Evolutionary conservation across 2,888 invertebrate genomes (phyloP).

Genomic region (Notocelia uddmanniana): DNA sequence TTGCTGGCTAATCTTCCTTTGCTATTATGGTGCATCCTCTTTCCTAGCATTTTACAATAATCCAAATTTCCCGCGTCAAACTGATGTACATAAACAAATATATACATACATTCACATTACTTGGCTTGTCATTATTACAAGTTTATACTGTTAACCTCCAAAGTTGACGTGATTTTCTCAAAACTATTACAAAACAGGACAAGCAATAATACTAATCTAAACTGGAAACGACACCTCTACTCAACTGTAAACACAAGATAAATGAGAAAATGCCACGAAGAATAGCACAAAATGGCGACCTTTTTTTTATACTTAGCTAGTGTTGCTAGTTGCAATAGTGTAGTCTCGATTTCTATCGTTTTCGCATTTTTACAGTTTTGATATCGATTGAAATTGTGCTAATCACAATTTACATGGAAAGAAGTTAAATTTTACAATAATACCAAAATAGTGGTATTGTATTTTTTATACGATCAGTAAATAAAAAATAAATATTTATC

Average conservation of each 20-base stretch:
- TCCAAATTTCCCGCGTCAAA: slow-evolving; percentile 76
- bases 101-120: slow-evolving; percentile 36
- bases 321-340: slow-evolving; percentile 21
- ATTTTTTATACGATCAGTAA: too few species aligned
- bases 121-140: slow-evolving; percentile 32
- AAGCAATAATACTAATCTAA: neutral
- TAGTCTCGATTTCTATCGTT: too few species aligned
- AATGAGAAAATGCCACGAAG: slow-evolving; percentile 36
- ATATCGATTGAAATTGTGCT: too few species aligned
- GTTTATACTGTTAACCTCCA: neutral
- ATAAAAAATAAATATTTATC: too few species aligned
- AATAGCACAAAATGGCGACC: slow-evolving; percentile 61
- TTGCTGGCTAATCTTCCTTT: slow-evolving; percentile 82
- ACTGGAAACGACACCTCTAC: neutral
- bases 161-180: neutral
- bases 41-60: slow-evolving; percentile 75
- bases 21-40: slow-evolving; percentile 82
- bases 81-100: slow-evolving; percentile 51
- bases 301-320: neutral
- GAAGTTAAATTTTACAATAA: neutral
- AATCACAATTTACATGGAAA: neutral
- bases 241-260: neutral
- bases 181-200: neutral
- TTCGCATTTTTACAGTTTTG: too few species aligned
- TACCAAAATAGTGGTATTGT: too few species aligned